Percentiles rank a stretch among this genome's conserved stretches.
Evolutionary conservation across 2,797 vertebrate genomes (phyloP).

Genomic region (Buceros bicornis): DNA sequence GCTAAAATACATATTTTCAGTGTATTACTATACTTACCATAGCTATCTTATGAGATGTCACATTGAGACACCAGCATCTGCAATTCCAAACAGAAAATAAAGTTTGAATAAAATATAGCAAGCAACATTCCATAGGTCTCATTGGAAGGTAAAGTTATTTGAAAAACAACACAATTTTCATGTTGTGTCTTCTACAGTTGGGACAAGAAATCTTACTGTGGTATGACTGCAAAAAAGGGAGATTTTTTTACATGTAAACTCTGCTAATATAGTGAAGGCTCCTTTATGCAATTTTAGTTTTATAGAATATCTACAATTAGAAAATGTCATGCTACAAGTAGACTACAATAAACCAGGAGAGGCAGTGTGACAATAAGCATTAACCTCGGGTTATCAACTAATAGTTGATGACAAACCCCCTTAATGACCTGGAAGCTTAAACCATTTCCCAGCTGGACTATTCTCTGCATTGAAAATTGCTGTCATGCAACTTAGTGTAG

Average conservation of each 20-base stretch:
- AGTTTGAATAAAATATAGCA: not conserved
- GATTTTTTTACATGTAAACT: not conserved
- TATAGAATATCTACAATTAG: not conserved
- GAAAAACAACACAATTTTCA: not conserved
- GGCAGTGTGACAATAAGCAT: not conserved
- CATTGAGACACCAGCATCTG: not conserved
- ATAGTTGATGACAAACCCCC: not conserved
- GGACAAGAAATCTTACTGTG: not conserved
- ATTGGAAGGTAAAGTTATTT: not conserved
- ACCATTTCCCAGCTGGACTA: not conserved
- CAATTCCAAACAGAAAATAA: constrained; percentile 8
- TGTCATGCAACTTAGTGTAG: not conserved
- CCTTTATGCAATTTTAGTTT: not conserved
- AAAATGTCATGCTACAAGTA: not conserved
- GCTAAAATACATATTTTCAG: not conserved
- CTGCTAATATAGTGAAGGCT: not conserved
- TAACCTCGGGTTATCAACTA: not conserved
- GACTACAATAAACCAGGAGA: not conserved
- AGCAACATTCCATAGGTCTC: not conserved
- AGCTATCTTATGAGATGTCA: not conserved
- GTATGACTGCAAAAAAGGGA: not conserved
- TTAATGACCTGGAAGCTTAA: not conserved
- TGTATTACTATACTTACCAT: not conserved
- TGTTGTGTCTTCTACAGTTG: not conserved
- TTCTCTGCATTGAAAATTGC: not conserved